Evolutionary conservation across 2,888 invertebrate species (phyloP), one percentile per base, ranked within the genome.

Genomic region (Caenorhabditis doughertyi): DNA sequence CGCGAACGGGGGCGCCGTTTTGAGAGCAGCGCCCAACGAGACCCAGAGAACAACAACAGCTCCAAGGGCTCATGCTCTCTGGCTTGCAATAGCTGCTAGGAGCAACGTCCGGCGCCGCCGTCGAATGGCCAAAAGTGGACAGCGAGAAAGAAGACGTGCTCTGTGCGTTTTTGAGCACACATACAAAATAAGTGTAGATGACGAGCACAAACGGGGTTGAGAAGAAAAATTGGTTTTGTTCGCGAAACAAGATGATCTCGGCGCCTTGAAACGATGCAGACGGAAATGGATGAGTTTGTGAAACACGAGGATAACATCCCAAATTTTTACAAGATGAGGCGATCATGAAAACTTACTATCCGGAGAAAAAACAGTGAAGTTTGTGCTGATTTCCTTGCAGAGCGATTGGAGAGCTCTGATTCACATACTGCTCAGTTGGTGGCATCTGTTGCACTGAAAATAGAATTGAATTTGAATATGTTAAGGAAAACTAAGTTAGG

Each of bases 351-450:
- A 92, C 93, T 92, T 87, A 93, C 93, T 92, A 92, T 90, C 93
- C 93, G 80, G 92, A 91, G 89, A 93, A 93, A 80, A 93, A 93
- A 86, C 93, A 93, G 83, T 93, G 93, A 55, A 93, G 89, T 71
- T 90, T 91, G 83, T 91, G 90, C 23, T 85, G 83, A 51, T 90
- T 88, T 72, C 91, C 91, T 64, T 87, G 88, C 5, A 91, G 84
- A n/a, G 91, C 91, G 60, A 91, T 85, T 27, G 91, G 91, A 23
- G 89, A 88, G 27, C 89, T 89, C 76, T 91, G 91, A 70, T 91
- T 91, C 55, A 91, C 91, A 83, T 91, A 91, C 83, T 88, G 88
- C 81, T 87, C 87, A 11, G 84, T 83, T 39, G 88, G 88, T 65
- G 88, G 84, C 73, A 87, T 82, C 42, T 77, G 73, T 68, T 80